Base-by-base conservation (phyloP, 2,113 vertebrate genomes). In the Etheostoma spectabile region DNA sequence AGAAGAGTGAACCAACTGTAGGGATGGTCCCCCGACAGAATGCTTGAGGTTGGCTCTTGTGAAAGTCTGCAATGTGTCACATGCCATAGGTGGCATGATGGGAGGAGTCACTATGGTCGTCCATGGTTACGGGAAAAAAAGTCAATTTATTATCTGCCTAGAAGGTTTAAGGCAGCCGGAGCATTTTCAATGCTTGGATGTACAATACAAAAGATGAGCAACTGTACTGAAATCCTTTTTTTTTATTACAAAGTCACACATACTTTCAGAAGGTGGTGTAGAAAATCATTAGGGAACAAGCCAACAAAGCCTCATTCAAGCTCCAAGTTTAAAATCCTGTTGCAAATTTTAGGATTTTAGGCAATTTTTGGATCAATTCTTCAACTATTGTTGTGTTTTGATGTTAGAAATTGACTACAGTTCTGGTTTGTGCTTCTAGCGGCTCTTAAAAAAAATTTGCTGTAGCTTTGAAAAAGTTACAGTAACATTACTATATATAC, bases 21-120 rank as follows among this genome's bases (percentile, higher is more conserved):
- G 21, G 35, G 57, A 64, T 56, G 48, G 67, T 53, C 27, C 6
- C 51, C 24, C 46, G 18, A 10, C 52, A 52, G n/a, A 30, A 27
- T 0, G 0, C 48, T 15, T 66, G 22, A 51, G 19, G 4, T 5
- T 60, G 6, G n/a, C 53, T 69, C 18, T 3, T 27, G 24, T 59
- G 24, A 68, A 82, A 74, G 56, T 30, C n/a, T 56, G 53, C 22
- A 11, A 51, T 6, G 33, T 70, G 5, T 56, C 16, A n/a, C 42
- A 42, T 73, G 22, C n/a, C 1, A 12, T 57, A 14, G 35, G 30
- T 66, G n/a, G 18, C 35, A 24, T 35, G 45, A 62, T 69, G 56
- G 33, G 22, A 63, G 24, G 27, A 14, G 24, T 33, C 75, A 15
- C 57, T 65, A 8, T 48, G 8, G 16, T 21, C 63, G 35, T 35